Evolutionary conservation across 2,113 vertebrate species (phyloP).

Genomic region (Myotis lucifugus): DNA sequence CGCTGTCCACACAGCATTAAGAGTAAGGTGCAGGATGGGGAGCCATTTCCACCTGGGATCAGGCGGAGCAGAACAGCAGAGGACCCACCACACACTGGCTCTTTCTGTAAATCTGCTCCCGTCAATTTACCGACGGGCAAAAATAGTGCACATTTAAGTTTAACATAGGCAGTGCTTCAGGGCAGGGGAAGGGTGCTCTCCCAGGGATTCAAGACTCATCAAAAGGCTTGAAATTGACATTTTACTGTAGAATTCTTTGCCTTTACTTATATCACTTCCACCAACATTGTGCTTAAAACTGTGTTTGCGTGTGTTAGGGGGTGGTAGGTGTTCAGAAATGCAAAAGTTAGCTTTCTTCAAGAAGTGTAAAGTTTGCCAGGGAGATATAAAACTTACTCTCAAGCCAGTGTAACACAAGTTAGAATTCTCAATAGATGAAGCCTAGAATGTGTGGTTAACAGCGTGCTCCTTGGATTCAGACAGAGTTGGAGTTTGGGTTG

Average conservation of each 20-base stretch:
- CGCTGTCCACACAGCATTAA: not conserved
- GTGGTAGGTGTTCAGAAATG: not conserved
- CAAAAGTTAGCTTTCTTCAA: not conserved
- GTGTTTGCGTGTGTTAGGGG: not conserved
- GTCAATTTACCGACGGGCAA: not conserved
- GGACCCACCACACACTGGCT: not conserved
- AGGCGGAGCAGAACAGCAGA: not conserved
- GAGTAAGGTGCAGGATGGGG: not conserved
- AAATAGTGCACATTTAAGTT: not conserved
- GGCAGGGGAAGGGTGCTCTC: fast-evolving
- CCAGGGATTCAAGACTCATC: not conserved
- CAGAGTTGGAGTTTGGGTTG: not conserved
- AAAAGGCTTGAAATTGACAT: not conserved
- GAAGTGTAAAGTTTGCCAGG: not conserved
- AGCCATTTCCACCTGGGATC: not conserved
- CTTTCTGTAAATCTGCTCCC: not conserved
- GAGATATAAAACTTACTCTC: not conserved
- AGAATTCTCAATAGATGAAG: not conserved
- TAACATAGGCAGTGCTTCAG: not conserved
- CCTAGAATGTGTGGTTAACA: not conserved
- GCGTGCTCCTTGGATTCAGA: not conserved
- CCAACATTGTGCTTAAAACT: not conserved
- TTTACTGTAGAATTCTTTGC: not conserved
- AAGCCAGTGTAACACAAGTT: not conserved
- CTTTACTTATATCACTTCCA: not conserved